Percentiles rank a stretch among this genome's conserved stretches.
Evolutionary conservation across 2,888 invertebrate genomes (phyloP).

Genomic region (Neoscelio sp.): DNA sequence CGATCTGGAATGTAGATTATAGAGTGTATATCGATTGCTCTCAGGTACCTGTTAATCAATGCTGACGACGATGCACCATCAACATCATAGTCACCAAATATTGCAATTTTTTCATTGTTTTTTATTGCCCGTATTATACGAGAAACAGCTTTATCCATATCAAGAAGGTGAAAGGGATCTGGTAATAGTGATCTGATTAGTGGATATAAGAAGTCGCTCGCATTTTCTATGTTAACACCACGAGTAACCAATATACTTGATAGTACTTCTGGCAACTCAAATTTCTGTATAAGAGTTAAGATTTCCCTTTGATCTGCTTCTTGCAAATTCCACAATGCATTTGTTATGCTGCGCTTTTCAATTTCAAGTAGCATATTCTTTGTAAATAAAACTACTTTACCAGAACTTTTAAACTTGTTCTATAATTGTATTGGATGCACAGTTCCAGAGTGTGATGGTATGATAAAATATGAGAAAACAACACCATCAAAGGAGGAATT

Average conservation of each 20-base stretch:
- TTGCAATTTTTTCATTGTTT: constrained; percentile 27
- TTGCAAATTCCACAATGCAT: constrained; percentile 30
- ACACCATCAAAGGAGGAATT: too few species aligned
- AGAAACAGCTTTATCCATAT: constrained; percentile 37
- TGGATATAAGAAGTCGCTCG: constrained; percentile 24
- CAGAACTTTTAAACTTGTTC: constrained; percentile 40
- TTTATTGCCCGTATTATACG: constrained; percentile 28
- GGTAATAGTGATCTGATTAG: constrained; percentile 30
- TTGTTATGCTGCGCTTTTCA: constrained; percentile 32
- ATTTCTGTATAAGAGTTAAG: constrained; percentile 24
- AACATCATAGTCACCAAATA: constrained; percentile 38
- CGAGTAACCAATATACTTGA: constrained; percentile 35
- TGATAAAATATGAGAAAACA: too few species aligned
- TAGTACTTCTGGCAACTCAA: constrained; percentile 23
- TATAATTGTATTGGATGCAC: constrained; percentile 32
- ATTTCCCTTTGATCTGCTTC: constrained; percentile 32
- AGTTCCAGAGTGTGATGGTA: constrained; percentile 9
- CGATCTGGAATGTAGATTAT: constrained; percentile 36
- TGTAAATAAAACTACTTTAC: constrained; percentile 38
- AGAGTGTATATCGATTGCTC: constrained; percentile 20
- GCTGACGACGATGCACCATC: constrained; percentile 34
- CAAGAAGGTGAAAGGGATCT: constrained; percentile 31
- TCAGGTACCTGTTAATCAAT: constrained; percentile 29
- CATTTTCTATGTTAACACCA: constrained; percentile 27
- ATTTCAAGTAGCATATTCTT: constrained; percentile 35